Evolutionary conservation across 2,797 vertebrate species (phyloP).

Genomic region (Coregonus suidteri): DNA sequence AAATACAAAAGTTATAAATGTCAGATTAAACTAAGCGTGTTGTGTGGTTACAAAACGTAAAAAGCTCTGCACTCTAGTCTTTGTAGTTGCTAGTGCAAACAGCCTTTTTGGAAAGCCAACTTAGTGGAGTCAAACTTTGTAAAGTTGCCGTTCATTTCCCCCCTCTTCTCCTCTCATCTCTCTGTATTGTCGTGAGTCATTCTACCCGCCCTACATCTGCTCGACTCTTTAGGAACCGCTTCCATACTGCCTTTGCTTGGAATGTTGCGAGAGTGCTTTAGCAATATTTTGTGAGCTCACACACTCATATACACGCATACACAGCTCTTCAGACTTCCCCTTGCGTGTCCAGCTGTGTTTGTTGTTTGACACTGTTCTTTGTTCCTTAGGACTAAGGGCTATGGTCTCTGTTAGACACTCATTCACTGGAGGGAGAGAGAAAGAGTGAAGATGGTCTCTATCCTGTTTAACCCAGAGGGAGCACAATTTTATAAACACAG

Average conservation of each 20-base stretch:
- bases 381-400: neutral
- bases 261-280: conserved; percentile 26
- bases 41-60: neutral
- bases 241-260: neutral
- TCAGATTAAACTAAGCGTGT: neutral
- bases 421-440: neutral
- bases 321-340: neutral
- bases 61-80: too few species aligned
- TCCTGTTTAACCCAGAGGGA: conserved; percentile 48
- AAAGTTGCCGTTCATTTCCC: neutral
- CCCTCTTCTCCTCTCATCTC: conserved; percentile 16
- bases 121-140: neutral
- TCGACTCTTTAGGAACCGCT: conserved; percentile 23
- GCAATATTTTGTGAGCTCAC: conserved; percentile 10
- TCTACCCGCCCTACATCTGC: conserved; percentile 29
- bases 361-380: neutral
- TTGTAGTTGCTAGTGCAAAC: neutral
- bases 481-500: conserved; percentile 17
- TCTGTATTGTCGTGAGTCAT: conserved; percentile 35
- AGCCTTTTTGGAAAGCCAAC: neutral
- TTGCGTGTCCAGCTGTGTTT: neutral
- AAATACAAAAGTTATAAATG: neutral
- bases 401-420: neutral
- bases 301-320: neutral
- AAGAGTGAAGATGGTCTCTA: conserved; percentile 23